phyloP scores from a whole-genome alignment of 2,888 invertebrate species.

The Drosophila ustulata region DNA sequence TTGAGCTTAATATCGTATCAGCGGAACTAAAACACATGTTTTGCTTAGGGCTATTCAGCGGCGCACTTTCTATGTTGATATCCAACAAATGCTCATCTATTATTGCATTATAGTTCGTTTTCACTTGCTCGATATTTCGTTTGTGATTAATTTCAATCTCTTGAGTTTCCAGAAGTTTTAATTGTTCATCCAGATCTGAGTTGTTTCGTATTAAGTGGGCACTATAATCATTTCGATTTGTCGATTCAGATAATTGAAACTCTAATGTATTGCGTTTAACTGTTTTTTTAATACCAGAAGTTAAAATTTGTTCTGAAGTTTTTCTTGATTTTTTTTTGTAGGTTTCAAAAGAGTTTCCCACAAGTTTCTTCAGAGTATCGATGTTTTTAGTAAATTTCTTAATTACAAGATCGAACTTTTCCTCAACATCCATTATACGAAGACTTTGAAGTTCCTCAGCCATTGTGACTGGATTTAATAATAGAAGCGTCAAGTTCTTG shows the following conservation, averaged over 20 bases:
- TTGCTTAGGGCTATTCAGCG: background rate
- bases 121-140: constrained; percentile 62
- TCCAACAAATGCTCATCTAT: constrained; percentile 51
- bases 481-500: constrained; percentile 80
- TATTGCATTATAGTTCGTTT: constrained; percentile 39
- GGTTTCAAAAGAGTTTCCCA: constrained; percentile 79
- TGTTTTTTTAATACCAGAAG: constrained; percentile 1
- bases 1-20: constrained; percentile 35
- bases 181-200: constrained; percentile 83
- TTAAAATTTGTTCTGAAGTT: background rate
- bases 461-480: constrained; percentile 82
- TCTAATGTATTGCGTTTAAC: background rate
- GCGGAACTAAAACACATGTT: background rate
- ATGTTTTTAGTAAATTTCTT: constrained; percentile 83
- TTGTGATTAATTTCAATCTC: constrained; percentile 82
- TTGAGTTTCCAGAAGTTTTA: constrained; percentile 82
- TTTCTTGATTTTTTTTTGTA: constrained; percentile 31
- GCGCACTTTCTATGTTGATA: constrained; percentile 33
- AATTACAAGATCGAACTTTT: constrained; percentile 74
- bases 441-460: constrained; percentile 66
- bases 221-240: constrained; percentile 57
- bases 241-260: background rate
- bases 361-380: constrained; percentile 82
- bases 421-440: constrained; percentile 29
- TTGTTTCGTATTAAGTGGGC: constrained; percentile 82